A percentile compares a stretch with the other conserved stretches of the same genome.
Evolutionary conservation across 2,797 vertebrate genomes (phyloP).

Genomic region (Poecilia velifera): DNA sequence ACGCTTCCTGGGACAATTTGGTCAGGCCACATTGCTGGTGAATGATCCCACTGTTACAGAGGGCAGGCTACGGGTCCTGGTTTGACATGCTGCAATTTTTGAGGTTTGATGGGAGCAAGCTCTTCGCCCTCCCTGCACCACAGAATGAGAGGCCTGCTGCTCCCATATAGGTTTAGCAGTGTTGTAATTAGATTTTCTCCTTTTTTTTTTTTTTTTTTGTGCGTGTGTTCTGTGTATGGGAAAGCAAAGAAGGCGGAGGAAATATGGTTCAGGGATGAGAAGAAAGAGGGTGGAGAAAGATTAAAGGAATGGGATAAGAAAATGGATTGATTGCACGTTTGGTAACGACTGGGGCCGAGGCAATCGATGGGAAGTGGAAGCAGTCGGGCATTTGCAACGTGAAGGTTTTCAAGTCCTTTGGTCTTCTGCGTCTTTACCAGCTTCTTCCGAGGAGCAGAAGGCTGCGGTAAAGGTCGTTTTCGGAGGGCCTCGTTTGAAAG

Average conservation of each 20-base stretch:
- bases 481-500: conserved; percentile 12
- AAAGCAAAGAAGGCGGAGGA: conserved; percentile 59
- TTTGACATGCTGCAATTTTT: conserved; percentile 78
- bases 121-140: conserved; percentile 72
- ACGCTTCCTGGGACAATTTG: conserved; percentile 62
- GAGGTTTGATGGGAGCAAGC: conserved; percentile 79
- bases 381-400: conserved; percentile 25
- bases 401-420: conserved; percentile 38
- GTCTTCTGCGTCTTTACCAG: conserved; percentile 8
- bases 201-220: conserved; percentile 26
- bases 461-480: conserved; percentile 15
- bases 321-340: conserved; percentile 53
- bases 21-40: conserved; percentile 49
- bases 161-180: conserved; percentile 76
- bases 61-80: conserved; percentile 47
- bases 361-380: conserved; percentile 32
- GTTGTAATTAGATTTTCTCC: conserved; percentile 78
- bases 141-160: conserved; percentile 78
- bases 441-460: conserved; percentile 26
- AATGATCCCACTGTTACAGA: conserved; percentile 63
- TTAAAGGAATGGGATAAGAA: conserved; percentile 52
- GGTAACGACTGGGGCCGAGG: conserved; percentile 24
- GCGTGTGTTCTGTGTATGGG: conserved; percentile 50
- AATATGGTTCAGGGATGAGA: conserved; percentile 35
- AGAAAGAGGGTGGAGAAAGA: conserved; percentile 56